Base-by-base conservation (phyloP, 2,797 vertebrate species). In the Carcharodon carcharias region DNA sequence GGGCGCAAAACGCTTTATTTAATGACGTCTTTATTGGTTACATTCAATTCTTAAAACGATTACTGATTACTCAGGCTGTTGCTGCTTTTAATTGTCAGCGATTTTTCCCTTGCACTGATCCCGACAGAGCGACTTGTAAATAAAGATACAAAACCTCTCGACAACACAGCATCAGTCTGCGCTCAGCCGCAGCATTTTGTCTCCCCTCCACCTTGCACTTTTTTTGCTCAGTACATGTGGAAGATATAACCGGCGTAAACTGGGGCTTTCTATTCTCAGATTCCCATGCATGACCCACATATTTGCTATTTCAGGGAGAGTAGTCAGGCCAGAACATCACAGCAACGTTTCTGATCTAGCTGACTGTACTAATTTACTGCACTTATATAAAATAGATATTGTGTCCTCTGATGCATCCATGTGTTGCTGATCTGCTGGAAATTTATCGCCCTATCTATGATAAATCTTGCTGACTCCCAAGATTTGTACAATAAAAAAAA, bases 341-440 rank as follows among this genome's bases (percentile, higher is more conserved):
- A 87, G 96, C 45, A 61, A 96, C 94, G 87, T 95, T 96, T 61
- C 56, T 96, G 96, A 85, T 96, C 40, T 61, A 87, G 91, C 96
- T 96, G 92, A 96, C 92, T 95, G 71, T 95, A 95, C 96, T 96
- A 95, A 96, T 96, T 96, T 96, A 96, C 96, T 96, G 92, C 96
- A 85, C 77, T 95, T 96, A 96, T 96, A 96, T 96, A 96, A 96
- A 96, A 93, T 94, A 96, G 96, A 94, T 93, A 96, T 96, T 96
- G 93, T 95, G 92, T 96, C 80, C 96, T 96, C 54, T 96, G 67
- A 95, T 96, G 96, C 96, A 61, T 96, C 96, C 96, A 96, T 96
- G 73, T 95, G 96, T 96, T 77, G 96, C 96, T 96, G 96, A 96
- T 96, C 77, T 73, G 92, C 35, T 95, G 73, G 77, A 95, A 95